phyloP scores from a whole-genome alignment of 2,888 invertebrate genomes.

The Beris morrisii region DNA sequence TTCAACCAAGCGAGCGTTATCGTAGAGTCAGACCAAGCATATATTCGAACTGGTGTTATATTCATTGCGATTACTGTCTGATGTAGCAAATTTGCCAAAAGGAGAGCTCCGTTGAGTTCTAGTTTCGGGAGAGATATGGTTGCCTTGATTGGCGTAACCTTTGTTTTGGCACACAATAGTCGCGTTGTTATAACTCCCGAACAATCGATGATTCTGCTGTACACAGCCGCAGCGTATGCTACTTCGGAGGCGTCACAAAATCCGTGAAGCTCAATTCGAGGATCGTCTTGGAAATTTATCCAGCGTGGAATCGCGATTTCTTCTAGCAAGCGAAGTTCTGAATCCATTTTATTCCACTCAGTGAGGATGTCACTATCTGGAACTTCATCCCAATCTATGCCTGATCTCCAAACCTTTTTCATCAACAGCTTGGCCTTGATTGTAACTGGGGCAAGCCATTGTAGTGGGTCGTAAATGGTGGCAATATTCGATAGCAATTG shows the following conservation, averaged over 20 bases:
- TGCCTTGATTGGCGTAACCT: background rate
- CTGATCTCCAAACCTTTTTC: background rate
- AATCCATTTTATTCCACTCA: background rate
- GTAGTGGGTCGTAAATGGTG: background rate
- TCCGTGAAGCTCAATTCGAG: background rate
- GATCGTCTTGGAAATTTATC: background rate
- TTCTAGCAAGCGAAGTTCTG: background rate
- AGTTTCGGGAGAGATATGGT: background rate
- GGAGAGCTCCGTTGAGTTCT: background rate
- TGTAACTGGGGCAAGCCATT: slow-evolving; percentile 3
- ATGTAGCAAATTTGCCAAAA: background rate
- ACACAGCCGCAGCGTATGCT: slow-evolving; percentile 4
- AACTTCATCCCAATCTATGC: background rate
- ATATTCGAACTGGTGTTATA: background rate
- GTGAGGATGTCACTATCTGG: background rate
- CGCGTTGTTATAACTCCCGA: background rate
- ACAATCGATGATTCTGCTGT: background rate
- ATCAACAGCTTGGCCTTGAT: slow-evolving; percentile 1
- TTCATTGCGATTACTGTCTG: background rate
- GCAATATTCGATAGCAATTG: background rate
- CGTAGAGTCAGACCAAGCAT: background rate
- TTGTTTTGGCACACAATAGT: background rate
- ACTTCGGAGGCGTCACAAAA: slow-evolving; percentile 1
- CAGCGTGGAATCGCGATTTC: background rate
- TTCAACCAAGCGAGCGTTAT: slow-evolving; percentile 1